These are phyloP conservation scores for Polypterus bichir DNA, from an alignment of 2,113 vertebrate species.

Conservation along the genomic window DNA sequence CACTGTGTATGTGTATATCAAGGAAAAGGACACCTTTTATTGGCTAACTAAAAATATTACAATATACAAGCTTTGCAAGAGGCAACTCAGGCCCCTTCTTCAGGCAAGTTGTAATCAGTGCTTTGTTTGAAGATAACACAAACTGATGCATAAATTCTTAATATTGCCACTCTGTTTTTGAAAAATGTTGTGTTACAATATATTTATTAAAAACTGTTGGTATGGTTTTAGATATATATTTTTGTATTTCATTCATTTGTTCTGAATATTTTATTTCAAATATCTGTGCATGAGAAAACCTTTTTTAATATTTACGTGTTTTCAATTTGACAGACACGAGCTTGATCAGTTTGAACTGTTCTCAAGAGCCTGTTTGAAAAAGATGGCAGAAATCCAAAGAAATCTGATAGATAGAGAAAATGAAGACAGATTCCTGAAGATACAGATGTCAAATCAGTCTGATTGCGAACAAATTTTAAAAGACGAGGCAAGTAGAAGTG, in stretches of 20 bases:
- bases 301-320: constrained; percentile 26
- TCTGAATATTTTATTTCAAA: no score
- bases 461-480: constrained; percentile 35
- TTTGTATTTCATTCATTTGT: no score
- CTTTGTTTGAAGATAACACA: no score
- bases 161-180: no score
- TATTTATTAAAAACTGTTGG: background rate
- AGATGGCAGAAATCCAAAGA: constrained; percentile 38
- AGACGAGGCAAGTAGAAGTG: constrained; percentile 33
- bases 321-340: constrained; percentile 38
- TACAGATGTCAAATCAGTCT: constrained; percentile 34
- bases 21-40: no score
- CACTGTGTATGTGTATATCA: no score
- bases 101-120: no score
- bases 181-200: no score
- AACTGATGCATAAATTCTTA: no score
- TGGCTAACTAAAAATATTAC: no score
- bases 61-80: no score
- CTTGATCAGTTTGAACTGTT: constrained; percentile 31
- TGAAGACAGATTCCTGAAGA: constrained; percentile 28
- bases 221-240: background rate
- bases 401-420: constrained; percentile 37
- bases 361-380: constrained; percentile 31
- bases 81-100: no score
- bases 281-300: background rate